phyloP scores from a whole-genome alignment of 2,797 vertebrate species.

The Chaetodon trifasciatus region DNA sequence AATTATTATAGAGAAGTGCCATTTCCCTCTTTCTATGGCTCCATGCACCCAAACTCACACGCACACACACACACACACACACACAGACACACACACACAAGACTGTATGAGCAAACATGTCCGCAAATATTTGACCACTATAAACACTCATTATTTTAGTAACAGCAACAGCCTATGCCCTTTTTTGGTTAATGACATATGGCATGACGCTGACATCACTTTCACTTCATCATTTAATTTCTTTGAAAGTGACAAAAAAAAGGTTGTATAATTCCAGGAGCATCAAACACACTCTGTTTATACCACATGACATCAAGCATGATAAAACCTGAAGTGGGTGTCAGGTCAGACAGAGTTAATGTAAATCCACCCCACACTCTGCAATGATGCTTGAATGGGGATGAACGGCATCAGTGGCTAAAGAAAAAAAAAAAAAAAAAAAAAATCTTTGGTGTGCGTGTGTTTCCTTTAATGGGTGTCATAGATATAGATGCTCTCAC shows the following conservation, averaged over 20 bases:
- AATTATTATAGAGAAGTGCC: slow-evolving; percentile 58
- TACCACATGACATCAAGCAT: background rate
- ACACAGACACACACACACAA: background rate
- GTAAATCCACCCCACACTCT: background rate
- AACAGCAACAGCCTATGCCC: slow-evolving; percentile 9
- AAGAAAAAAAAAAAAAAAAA: background rate
- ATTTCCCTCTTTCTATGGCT: slow-evolving; percentile 68
- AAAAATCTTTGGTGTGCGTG: background rate
- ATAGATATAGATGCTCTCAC: background rate
- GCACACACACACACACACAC: slow-evolving; percentile 12
- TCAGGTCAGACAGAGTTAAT: background rate
- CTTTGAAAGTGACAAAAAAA: slow-evolving; percentile 43
- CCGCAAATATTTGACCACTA: background rate
- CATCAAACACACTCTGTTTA: background rate
- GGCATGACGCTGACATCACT: slow-evolving; percentile 4
- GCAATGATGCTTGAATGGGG: background rate
- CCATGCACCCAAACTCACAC: background rate
- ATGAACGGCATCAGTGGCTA: background rate
- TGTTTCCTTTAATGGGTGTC: background rate
- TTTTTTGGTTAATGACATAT: slow-evolving; percentile 8
- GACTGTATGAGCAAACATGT: background rate
- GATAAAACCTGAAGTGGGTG: background rate
- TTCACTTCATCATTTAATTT: slow-evolving; percentile 55
- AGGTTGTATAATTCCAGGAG: background rate
- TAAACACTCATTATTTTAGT: slow-evolving; percentile 9